Base-by-base conservation (phyloP, 2,797 vertebrate genomes). In the Rhodeus uyekii region DNA sequence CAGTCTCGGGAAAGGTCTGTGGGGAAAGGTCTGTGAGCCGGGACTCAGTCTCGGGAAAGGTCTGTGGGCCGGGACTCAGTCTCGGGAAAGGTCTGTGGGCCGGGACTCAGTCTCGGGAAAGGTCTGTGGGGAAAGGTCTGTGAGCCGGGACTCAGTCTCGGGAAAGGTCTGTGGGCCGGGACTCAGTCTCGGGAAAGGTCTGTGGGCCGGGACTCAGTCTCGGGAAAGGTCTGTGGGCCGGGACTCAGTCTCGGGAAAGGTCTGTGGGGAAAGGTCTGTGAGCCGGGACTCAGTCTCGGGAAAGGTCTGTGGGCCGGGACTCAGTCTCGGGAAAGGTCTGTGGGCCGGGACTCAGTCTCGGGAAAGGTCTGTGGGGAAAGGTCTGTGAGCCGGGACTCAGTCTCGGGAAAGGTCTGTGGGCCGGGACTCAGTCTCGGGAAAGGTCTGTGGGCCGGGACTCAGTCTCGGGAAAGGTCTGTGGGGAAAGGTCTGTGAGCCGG, bases 201-300 rank as follows among this genome's bases (percentile, higher is more conserved):
- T 39, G 38, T 39, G 38, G 10, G 38, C 38, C 2, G 38, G 38
- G 38, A 39, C 9, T 5, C 38, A 39, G 10, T 39, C 38, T 39
- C 0, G 1, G 50, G 8, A 10, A 55, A 24, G 4, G 0, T 5
- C 4, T 5, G 3, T 4, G 0, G n/a, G 3, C 8, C 0, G 1
- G n/a, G n/a, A 12, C n/a, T 55, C n/a, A 5, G 13, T 24, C 53
- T 24, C 2, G 0, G n/a, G n/a, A 12, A 55, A 24, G 22, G 18
- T 19, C 46, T 19, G 6, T 48, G 2, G 19, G 5, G n/a, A n/a
- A n/a, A n/a, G n/a, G n/a, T n/a, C n/a, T n/a, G n/a, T n/a, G n/a
- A n/a, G n/a, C 46, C 1, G 18, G 46, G 16, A 48, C 46, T 10
- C 9, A 53, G 12, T n/a, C 8, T n/a, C 0, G 1, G 53, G 10